These are phyloP conservation scores for Caranx ignobilis DNA, from an alignment of 2,113 vertebrate genomes.

Conservation along the genomic window DNA sequence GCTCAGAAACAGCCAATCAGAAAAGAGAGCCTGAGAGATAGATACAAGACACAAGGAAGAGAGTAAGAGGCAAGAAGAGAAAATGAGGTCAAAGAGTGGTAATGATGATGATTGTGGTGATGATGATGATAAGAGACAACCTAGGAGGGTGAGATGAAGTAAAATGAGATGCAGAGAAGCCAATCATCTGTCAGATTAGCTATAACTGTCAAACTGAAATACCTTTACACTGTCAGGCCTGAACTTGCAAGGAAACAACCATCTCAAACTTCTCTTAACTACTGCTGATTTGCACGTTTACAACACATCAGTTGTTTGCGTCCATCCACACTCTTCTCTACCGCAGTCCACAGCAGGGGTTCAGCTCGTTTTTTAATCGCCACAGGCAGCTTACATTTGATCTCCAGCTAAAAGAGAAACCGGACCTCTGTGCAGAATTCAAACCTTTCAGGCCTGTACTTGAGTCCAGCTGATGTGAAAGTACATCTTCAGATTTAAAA, in stretches of 20 bases:
- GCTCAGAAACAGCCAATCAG: too few species aligned
- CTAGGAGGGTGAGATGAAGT: neutral
- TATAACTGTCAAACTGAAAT: neutral
- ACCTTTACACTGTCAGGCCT: neutral
- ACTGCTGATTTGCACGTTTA: conserved; percentile 14
- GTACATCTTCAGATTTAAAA: conserved; percentile 32
- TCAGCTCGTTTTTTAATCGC: conserved; percentile 21
- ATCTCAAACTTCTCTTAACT: neutral
- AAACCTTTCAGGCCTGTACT: conserved; percentile 31
- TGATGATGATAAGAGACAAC: neutral
- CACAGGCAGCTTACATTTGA: conserved; percentile 19
- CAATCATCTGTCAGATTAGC: neutral
- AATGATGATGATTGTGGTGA: too few species aligned
- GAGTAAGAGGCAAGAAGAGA: neutral
- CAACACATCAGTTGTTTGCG: neutral
- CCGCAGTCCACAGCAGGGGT: conserved; percentile 8
- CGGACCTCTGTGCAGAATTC: conserved; percentile 32
- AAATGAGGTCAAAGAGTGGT: neutral
- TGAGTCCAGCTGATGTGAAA: conserved; percentile 20
- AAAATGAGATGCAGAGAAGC: conserved; percentile 10
- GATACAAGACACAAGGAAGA: too few species aligned
- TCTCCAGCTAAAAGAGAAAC: conserved; percentile 40
- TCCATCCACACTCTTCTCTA: neutral
- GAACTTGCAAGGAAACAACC: neutral
- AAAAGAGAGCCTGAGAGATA: too few species aligned